phyloP scores from a whole-genome alignment of 2,797 vertebrate genomes.

The Myotis daubentonii region DNA sequence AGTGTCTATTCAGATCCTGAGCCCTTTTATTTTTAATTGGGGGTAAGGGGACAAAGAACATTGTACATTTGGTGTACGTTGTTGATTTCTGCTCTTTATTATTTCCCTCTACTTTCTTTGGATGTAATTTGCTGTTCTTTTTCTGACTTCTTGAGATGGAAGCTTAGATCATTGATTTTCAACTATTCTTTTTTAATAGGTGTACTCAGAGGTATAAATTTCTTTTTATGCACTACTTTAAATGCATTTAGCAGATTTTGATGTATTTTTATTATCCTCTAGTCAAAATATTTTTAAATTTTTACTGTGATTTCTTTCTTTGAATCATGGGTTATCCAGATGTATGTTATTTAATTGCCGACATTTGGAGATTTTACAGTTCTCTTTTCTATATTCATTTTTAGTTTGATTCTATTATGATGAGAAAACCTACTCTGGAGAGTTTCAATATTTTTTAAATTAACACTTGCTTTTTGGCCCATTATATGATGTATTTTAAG shows the following conservation, averaged over 20 bases:
- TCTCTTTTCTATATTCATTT: background rate
- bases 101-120: background rate
- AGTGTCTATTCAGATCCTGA: background rate
- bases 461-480: background rate
- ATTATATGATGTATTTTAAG: background rate
- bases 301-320: background rate
- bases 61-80: background rate
- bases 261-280: background rate
- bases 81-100: background rate
- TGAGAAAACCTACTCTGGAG: background rate
- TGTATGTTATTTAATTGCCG: background rate
- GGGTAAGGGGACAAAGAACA: background rate
- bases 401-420: background rate
- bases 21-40: background rate
- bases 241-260: slow-evolving; percentile 8
- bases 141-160: background rate
- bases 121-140: background rate
- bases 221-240: background rate
- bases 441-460: background rate
- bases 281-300: background rate
- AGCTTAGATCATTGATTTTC: slow-evolving; percentile 5
- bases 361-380: background rate
- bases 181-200: background rate
- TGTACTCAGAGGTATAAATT: background rate
- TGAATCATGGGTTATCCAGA: background rate